These are phyloP conservation scores for Drosophila neotestacea DNA, from an alignment of 2,888 invertebrate genomes.

Conservation along the genomic window DNA sequence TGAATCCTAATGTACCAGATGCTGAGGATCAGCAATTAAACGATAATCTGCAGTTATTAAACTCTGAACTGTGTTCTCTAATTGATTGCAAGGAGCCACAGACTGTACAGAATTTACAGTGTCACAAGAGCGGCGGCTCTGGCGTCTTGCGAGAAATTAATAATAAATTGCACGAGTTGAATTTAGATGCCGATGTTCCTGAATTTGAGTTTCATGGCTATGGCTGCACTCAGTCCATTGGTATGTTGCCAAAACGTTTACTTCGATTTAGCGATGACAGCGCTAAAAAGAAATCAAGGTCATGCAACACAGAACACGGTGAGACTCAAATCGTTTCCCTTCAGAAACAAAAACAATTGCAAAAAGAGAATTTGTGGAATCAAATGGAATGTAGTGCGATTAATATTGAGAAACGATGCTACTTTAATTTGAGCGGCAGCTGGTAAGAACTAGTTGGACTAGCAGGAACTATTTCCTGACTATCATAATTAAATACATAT, in stretches of 20 bases:
- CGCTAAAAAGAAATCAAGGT: background rate
- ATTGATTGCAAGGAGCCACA: constrained; percentile 45
- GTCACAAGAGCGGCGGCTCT: background rate
- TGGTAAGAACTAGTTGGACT: constrained; percentile 46
- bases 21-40: constrained; percentile 39
- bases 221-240: constrained; percentile 28
- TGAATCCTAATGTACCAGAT: background rate
- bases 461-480: too few species aligned
- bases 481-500: background rate
- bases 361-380: constrained; percentile 48
- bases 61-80: constrained; percentile 35
- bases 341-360: constrained; percentile 36
- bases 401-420: constrained; percentile 39
- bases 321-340: constrained; percentile 15
- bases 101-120: background rate
- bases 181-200: constrained; percentile 32
- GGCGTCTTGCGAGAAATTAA: constrained; percentile 41
- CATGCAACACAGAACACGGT: background rate
- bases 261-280: background rate
- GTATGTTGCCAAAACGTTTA: background rate
- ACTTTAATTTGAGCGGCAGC: constrained; percentile 33
- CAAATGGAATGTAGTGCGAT: background rate
- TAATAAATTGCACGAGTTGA: constrained; percentile 19
- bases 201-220: constrained; percentile 60
- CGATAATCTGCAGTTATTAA: constrained; percentile 39